Base-by-base conservation (phyloP, 2,797 vertebrate genomes). In the Pseudomugil gertrudae region DNA sequence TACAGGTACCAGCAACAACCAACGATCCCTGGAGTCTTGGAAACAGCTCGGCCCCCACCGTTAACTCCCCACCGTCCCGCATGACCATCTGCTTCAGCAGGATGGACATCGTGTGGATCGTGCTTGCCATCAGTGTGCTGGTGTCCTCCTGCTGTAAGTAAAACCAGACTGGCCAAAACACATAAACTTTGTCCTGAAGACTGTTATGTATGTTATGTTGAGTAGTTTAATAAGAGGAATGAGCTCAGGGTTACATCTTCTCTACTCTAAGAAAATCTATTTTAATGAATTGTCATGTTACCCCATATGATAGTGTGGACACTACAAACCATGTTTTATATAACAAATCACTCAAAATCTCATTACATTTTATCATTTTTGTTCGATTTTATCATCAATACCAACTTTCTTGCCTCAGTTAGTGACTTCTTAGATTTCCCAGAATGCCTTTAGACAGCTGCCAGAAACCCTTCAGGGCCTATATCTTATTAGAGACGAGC, bases 81-180 rank as follows among this genome's bases (percentile, higher is more conserved):
- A 87, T 91, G 74, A 94, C 94, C 79, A 96, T 99, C 94, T 99
- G 98, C 80, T 89, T 99, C 81, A 95, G 95, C 93, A 96, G 95
- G 93, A 95, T 98, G 95, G 97, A 98, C 88, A 95, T 99, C 40
- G 95, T 95, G 85, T 99, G 98, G 98, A 96, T 99, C 71, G 94
- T 99, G 84, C 85, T 99, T 84, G 96, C 95, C 72, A 96, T 98
- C 93, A 97, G 96, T 0, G 96, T 98, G 74, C 95, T 95, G 51
- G 95, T 98, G 90, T 97, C 97, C 53, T 96, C 96, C 0, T 98
- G 97, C 86, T 99, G 98, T 99, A 89, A 99, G 98, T 98, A 87
- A 60, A 55, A 26, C 19, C 24, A 29, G 13, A 60, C 52, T 63
- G 76, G 43, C 1, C 59, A 47, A 51, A 0, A 36, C 0, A 27